Percentiles rank a stretch among this genome's conserved stretches.
Conservation (phyloP, 1,140 invertebrate species). For the Scaptomyza montana region DNA sequence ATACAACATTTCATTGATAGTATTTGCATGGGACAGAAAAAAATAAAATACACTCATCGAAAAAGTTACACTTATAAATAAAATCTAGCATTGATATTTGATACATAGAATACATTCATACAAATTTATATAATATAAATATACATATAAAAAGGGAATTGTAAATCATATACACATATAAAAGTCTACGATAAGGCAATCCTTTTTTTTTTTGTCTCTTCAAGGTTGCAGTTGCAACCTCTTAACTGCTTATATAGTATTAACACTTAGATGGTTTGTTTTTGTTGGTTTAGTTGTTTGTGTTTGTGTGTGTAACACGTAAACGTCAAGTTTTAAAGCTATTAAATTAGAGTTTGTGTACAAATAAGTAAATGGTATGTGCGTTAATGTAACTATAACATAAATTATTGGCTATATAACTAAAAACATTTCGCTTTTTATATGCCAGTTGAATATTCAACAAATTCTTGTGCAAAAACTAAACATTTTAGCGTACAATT, state of each 20-base stretch:
- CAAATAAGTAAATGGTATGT: constrained; percentile 70
- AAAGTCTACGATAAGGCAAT: constrained; percentile 71
- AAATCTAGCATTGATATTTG: not conserved
- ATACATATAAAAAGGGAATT: constrained; percentile 24
- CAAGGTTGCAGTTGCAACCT: constrained; percentile 21
- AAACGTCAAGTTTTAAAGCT: constrained; percentile 24
- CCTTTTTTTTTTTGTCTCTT: constrained; percentile 7
- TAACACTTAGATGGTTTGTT: not conserved
- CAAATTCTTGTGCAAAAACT: constrained; percentile 34
- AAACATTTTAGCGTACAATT: constrained; percentile 26
- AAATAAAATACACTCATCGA: constrained; percentile 20
- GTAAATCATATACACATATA: constrained; percentile 67
- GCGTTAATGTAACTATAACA: constrained; percentile 62
- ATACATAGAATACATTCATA: constrained; percentile 12
- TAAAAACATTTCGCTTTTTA: constrained; percentile 44
- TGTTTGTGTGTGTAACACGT: not conserved
- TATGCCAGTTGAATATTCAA: constrained; percentile 11
- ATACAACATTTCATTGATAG: constrained; percentile 35
- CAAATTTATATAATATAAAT: constrained; percentile 15
- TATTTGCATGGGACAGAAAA: constrained; percentile 15
- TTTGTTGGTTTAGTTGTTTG: constrained; percentile 3
- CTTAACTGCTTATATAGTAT: constrained; percentile 6
- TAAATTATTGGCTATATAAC: constrained; percentile 33
- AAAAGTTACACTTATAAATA: constrained; percentile 38
- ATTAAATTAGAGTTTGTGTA: constrained; percentile 60